Base-by-base conservation (phyloP, 2,113 vertebrate genomes). In the Grammomys surdaster region DNA sequence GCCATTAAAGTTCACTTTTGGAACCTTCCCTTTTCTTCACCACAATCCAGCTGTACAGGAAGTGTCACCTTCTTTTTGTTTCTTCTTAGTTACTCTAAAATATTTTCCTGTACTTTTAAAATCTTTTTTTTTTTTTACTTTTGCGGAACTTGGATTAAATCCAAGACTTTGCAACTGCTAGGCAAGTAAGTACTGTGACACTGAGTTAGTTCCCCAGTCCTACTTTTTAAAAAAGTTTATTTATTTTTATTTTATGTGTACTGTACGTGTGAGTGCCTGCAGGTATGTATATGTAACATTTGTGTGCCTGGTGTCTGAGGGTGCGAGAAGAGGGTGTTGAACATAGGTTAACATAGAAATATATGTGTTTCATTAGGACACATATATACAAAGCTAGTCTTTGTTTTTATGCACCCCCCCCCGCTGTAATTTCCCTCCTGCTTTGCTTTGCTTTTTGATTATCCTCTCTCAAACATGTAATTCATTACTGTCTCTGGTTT, bases 1-100 rank as follows among this genome's bases (percentile, higher is more conserved):
- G 14, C 20, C 72, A 67, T 65, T 28, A 60, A 87, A 75, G 19
- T 24, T 85, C 51, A 65, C 33, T 28, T 28, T 82, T 73, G 17
- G 26, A 10, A 67, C 46, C 63, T 31, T n/a, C 90, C 63, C 43
- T 75, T 60, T 86, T 86, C 81, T 63, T 94, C 89, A 81, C 58
- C 78, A 92, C 56, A 89, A 69, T n/a, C 65, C 72, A 94, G 73
- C 43, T 72, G n/a, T 48, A 40, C 20, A 73, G 48, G n/a, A 92
- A 94, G 51, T 36, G 16, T 26, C 60, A 19, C 40, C n/a, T 48
- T 58, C 36, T 76, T 51, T n/a, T 19, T 60, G 46, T 28, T 40
- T 22, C 1, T 40, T 77, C 65, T 87, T 93, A 40, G 36, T 63
- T 75, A 87, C 36, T 92, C 88, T 63, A 75, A 94, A 95, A 94